A percentile compares a stretch with the other conserved stretches of the same genome.
Evolutionary conservation across 2,113 vertebrate genomes (phyloP).

Genomic region (Cheilinus undulatus): DNA sequence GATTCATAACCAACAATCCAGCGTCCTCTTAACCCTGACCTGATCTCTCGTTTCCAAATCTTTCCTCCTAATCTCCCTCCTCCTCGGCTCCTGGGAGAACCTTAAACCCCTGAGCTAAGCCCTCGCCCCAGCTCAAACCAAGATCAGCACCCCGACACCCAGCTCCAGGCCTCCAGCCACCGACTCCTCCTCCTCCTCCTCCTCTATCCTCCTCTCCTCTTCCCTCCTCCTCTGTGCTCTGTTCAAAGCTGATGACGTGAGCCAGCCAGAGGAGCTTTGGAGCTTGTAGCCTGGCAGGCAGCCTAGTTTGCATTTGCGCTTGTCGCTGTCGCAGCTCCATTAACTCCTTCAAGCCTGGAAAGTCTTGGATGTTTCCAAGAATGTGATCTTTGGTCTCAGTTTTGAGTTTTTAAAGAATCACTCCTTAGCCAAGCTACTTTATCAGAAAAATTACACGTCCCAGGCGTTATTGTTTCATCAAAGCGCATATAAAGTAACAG

Average conservation of each 20-base stretch:
- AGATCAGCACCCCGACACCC: conserved; percentile 60
- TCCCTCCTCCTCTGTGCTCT: conserved; percentile 62
- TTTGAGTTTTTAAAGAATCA: not conserved
- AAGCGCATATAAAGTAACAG: conserved; percentile 8
- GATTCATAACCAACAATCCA: conserved; percentile 52
- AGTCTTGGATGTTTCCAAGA: conserved; percentile 65
- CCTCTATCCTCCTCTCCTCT: not conserved
- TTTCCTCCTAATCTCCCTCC: conserved; percentile 35
- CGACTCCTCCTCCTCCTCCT: conserved; percentile 13
- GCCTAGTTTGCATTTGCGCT: conserved; percentile 89
- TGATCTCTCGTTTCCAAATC: conserved; percentile 50
- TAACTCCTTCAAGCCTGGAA: conserved; percentile 87
- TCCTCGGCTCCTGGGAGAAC: conserved; percentile 44
- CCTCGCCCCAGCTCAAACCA: conserved; percentile 47
- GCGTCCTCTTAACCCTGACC: conserved; percentile 52
- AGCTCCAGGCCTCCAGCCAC: conserved; percentile 52
- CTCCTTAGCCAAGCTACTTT: too few relatives aligned
- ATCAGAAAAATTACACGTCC: too few relatives aligned
- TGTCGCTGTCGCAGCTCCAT: conserved; percentile 86
- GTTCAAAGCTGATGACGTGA: conserved; percentile 83
- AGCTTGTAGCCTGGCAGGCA: conserved; percentile 88
- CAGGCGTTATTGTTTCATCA: not conserved
- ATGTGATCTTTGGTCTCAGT: conserved; percentile 9
- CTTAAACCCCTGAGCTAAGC: conserved; percentile 45
- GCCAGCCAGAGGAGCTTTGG: conserved; percentile 85